Percentiles rank a stretch among this genome's conserved stretches.
phyloP scores from a whole-genome alignment of 2,797 vertebrate genomes.

The Luscinia luscinia region DNA sequence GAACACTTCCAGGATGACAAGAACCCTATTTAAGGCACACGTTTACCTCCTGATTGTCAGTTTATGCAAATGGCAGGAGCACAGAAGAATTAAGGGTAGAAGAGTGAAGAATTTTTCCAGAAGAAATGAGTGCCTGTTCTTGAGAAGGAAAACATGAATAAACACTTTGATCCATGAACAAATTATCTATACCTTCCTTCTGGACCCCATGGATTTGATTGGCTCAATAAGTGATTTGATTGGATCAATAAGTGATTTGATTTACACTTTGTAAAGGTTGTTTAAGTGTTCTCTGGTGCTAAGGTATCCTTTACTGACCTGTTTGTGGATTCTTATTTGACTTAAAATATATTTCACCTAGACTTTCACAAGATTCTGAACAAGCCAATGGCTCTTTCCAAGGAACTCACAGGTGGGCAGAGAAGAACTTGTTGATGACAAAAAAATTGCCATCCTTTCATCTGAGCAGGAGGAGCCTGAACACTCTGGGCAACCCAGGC shows the following conservation, averaged over 20 bases:
- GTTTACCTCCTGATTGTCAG: neutral
- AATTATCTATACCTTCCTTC: neutral
- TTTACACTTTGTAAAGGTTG: neutral
- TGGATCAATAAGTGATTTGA: neutral
- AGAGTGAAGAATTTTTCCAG: neutral
- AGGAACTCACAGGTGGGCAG: neutral
- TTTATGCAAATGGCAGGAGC: neutral
- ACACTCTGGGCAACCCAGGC: neutral
- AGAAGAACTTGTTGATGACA: neutral
- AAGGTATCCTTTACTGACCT: neutral
- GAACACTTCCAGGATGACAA: neutral
- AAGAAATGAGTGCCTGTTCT: neutral
- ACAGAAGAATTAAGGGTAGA: neutral
- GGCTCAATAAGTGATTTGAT: neutral
- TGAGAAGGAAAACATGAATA: neutral
- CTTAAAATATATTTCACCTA: neutral
- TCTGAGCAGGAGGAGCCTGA: neutral
- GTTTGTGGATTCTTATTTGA: neutral
- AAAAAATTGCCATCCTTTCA: accelerated
- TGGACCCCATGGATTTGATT: neutral
- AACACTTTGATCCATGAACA: neutral
- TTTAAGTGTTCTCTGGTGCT: neutral
- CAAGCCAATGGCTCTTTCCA: neutral
- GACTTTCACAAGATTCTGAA: neutral
- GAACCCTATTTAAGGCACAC: neutral